Conservation (phyloP, 2,888 invertebrate genomes). For the Cryptus viduatorius region DNA sequence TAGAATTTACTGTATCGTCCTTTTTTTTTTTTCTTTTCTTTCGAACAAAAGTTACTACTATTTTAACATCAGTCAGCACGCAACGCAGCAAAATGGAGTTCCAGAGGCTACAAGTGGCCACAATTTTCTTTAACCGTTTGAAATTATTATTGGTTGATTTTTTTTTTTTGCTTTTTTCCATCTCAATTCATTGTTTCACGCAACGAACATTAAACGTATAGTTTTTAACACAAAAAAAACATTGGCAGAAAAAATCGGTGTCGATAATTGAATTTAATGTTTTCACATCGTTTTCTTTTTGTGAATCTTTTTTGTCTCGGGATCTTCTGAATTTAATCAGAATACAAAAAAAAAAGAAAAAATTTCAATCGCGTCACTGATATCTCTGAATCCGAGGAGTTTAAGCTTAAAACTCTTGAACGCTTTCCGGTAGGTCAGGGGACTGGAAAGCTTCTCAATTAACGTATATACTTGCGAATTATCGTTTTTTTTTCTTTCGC, state of each 20-base stretch:
- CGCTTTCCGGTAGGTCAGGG: conserved; percentile 58
- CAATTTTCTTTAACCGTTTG: conserved; percentile 43
- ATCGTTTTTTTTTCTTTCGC: conserved; percentile 29
- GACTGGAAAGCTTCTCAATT: conserved; percentile 32
- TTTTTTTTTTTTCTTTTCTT: conserved; percentile 60
- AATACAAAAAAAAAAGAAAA: neutral
- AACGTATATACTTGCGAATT: conserved; percentile 15
- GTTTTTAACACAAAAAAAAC: neutral
- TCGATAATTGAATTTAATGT: neutral
- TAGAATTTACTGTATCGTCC: conserved; percentile 60
- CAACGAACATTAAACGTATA: conserved; percentile 7
- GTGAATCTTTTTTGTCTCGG: neutral
- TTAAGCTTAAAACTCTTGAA: conserved; percentile 11
- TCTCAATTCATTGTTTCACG: conserved; percentile 7
- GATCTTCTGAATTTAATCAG: neutral
- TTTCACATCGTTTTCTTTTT: neutral
- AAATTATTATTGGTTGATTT: conserved; percentile 9
- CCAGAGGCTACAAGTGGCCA: conserved; percentile 57
- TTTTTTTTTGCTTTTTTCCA: neutral
- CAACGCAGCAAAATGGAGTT: conserved; percentile 65
- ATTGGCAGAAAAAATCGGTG: conserved; percentile 10
- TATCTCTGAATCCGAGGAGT: conserved; percentile 16
- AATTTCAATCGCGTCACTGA: conserved; percentile 21
- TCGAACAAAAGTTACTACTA: conserved; percentile 52
- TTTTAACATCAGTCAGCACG: conserved; percentile 35